Percentiles rank a stretch among this genome's conserved stretches.
These are phyloP conservation scores for Lophius piscatorius DNA, from an alignment of 2,113 vertebrate species.

Conservation along the genomic window DNA sequence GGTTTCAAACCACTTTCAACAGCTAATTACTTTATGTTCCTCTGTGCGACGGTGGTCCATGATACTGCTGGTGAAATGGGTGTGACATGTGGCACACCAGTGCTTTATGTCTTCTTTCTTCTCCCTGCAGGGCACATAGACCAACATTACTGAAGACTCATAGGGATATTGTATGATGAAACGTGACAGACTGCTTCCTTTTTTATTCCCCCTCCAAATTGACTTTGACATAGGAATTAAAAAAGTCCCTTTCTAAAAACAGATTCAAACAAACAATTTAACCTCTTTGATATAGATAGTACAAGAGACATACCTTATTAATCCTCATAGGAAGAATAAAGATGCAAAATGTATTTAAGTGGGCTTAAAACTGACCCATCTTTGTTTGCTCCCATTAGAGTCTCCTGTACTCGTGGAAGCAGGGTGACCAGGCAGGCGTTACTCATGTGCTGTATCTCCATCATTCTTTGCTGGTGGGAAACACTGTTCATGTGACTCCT, in stretches of 20 bases:
- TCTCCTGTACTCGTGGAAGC: constrained; percentile 88
- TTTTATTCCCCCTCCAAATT: too few species aligned
- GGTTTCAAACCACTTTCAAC: too few species aligned
- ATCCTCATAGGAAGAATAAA: not conserved
- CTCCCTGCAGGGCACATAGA: constrained; percentile 69
- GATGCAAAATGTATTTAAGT: not conserved
- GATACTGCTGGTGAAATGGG: constrained; percentile 87
- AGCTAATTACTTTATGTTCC: constrained; percentile 90
- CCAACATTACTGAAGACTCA: not conserved
- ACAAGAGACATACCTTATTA: too few species aligned
- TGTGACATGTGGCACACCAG: constrained; percentile 93
- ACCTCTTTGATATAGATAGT: too few species aligned
- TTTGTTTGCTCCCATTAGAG: constrained; percentile 78
- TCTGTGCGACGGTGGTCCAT: constrained; percentile 89
- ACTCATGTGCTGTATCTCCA: constrained; percentile 93
- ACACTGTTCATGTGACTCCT: constrained; percentile 90
- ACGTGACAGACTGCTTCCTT: too few species aligned
- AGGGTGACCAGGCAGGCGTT: constrained; percentile 92
- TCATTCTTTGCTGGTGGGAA: constrained; percentile 92
- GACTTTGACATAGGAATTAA: too few species aligned
- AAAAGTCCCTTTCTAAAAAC: too few species aligned
- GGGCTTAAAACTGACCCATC: constrained; percentile 77
- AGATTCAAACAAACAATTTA: too few species aligned
- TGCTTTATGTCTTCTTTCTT: constrained; percentile 81
- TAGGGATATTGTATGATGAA: too few species aligned